Percentiles rank a stretch among this genome's conserved stretches.
phyloP scores from a whole-genome alignment of 2,113 vertebrate genomes.

The Psettodes erumei region DNA sequence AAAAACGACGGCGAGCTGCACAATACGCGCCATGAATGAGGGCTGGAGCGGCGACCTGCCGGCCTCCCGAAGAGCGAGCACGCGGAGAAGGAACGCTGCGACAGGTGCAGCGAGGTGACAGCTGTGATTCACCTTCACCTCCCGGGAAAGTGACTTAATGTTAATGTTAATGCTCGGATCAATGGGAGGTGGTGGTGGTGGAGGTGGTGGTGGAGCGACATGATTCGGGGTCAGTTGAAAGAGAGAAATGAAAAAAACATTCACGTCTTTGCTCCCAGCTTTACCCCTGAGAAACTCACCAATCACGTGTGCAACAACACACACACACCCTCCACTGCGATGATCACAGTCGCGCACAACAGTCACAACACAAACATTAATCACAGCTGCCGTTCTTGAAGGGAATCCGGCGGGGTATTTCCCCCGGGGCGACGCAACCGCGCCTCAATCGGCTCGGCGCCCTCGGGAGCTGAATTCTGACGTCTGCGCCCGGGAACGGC shows the following conservation, averaged over 20 bases:
- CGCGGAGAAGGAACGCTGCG: no score
- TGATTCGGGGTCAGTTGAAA: constrained; percentile 17
- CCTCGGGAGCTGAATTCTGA: no score
- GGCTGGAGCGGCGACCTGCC: no score
- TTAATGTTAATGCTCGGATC: constrained; percentile 50
- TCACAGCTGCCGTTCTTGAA: constrained; percentile 39
- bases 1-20: no score
- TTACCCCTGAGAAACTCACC: not conserved
- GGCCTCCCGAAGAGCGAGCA: no score
- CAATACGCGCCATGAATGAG: no score
- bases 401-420: constrained; percentile 43
- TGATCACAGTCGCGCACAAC: constrained; percentile 34
- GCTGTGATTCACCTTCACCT: constrained; percentile 56
- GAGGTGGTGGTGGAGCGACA: not conserved
- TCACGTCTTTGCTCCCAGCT: no score
- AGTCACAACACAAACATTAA: constrained; percentile 52
- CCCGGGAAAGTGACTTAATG: constrained; percentile 43
- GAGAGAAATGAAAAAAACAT: no score
- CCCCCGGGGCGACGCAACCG: constrained; percentile 50
- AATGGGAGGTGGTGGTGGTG: constrained; percentile 23
- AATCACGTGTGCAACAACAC: constrained; percentile 1
- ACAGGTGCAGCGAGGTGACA: constrained; percentile 40
- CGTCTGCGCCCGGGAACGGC: no score
- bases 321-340: constrained; percentile 4
- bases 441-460: constrained; percentile 40